Conservation (phyloP, 2,797 vertebrate genomes). For the Chaetodon trifasciatus region DNA sequence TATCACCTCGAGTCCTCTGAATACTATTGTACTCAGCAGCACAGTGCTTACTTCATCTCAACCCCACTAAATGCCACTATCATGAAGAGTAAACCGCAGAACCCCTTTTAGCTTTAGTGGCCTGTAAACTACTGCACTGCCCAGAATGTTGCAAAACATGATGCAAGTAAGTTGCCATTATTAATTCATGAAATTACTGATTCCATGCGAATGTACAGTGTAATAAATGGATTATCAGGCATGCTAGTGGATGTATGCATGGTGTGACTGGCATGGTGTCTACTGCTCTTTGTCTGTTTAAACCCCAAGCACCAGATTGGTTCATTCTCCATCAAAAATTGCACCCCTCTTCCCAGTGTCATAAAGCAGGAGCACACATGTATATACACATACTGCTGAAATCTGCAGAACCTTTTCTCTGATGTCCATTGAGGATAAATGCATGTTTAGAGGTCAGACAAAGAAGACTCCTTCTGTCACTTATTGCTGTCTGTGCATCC, state of each 20-base stretch:
- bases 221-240: constrained; percentile 5
- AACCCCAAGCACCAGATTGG: neutral
- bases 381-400: neutral
- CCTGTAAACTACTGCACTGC: constrained; percentile 10
- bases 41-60: constrained; percentile 1
- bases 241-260: neutral
- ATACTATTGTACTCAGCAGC: neutral
- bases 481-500: neutral
- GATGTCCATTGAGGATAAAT: neutral
- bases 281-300: neutral
- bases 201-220: constrained; percentile 22
- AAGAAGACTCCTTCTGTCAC: neutral
- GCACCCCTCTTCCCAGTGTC: neutral
- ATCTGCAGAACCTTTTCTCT: neutral
- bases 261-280: neutral
- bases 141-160: constrained; percentile 25
- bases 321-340: neutral
- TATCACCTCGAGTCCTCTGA: neutral
- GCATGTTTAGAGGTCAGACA: neutral
- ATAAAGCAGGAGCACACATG: neutral
- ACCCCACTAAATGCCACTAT: constrained; percentile 5
- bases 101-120: constrained; percentile 12
- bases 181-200: constrained; percentile 46
- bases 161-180: constrained; percentile 20
- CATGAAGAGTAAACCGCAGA: constrained; percentile 24